Percentiles rank a stretch among this genome's conserved stretches.
phyloP scores from a whole-genome alignment of 23 tunicate species.

The Styela plicata region DNA sequence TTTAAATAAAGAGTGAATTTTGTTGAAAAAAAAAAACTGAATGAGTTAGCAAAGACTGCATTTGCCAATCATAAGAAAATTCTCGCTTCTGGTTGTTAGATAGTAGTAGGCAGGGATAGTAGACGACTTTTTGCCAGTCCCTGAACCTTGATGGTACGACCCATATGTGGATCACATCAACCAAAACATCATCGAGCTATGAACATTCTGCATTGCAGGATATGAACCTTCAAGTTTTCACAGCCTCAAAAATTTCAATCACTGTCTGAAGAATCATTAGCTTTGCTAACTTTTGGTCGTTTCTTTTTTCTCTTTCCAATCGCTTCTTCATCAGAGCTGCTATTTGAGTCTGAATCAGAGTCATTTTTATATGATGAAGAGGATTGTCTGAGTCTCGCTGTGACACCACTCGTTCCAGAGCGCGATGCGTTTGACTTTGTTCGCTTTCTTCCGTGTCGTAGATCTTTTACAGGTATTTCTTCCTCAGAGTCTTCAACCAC shows the following conservation, averaged over 20 bases:
- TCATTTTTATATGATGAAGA: not conserved
- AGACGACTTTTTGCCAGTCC: no score
- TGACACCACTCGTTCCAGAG: not conserved
- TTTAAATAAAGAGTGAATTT: no score
- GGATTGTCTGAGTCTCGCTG: not conserved
- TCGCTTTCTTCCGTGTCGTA: conserved; percentile 21
- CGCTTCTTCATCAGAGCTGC: conserved; percentile 22
- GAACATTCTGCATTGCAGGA: no score
- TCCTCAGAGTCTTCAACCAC: conserved; percentile 82
- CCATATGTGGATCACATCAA: no score
- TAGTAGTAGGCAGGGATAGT: no score
- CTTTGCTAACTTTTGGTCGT: conserved; percentile 6
- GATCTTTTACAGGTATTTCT: conserved; percentile 18
- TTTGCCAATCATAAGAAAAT: no score
- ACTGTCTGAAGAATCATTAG: conserved; percentile 26
- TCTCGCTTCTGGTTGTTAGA: no score
- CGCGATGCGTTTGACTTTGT: conserved; percentile 23
- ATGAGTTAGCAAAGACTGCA: no score
- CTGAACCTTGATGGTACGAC: no score
- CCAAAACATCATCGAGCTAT: no score
- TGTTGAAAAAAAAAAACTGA: no score
- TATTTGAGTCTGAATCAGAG: conserved; percentile 25
- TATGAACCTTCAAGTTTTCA: no score
- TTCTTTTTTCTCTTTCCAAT: not conserved
- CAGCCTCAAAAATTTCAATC: conserved; percentile 15